phyloP scores from a whole-genome alignment of 2,797 vertebrate genomes.

The Kryptopterus vitreolus region DNA sequence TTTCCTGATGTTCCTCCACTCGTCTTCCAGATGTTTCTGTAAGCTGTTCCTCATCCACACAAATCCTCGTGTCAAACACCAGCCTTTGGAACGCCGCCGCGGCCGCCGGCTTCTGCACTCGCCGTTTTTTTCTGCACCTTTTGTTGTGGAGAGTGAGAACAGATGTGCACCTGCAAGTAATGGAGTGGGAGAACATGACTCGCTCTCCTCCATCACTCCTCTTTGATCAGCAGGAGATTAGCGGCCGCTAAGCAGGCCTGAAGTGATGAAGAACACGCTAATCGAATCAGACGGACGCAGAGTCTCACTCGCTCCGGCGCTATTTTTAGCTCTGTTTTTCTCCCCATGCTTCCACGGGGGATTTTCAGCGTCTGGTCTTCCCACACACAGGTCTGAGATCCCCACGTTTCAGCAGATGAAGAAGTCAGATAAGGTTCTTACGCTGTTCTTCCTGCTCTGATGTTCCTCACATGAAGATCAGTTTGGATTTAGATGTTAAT shows the following conservation, averaged over 20 bases:
- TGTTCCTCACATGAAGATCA: too few species aligned
- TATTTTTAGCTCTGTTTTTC: neutral
- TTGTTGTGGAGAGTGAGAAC: neutral
- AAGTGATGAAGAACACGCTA: neutral
- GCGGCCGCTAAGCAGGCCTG: neutral
- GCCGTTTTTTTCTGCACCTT: neutral
- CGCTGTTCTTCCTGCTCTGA: too few species aligned
- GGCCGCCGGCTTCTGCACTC: neutral
- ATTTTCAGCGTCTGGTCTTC: too few species aligned
- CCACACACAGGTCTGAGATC: too few species aligned
- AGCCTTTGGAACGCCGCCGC: neutral
- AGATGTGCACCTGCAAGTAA: conserved; percentile 30
- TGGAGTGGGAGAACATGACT: neutral
- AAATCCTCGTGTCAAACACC: conserved; percentile 6
- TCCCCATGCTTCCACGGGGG: neutral
- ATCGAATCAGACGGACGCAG: neutral
- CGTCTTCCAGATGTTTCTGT: conserved; percentile 11
- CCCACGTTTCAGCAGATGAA: too few species aligned
- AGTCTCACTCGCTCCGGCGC: neutral
- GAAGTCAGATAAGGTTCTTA: too few species aligned
- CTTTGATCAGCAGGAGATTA: conserved; percentile 20
- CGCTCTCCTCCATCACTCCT: neutral
- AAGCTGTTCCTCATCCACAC: conserved; percentile 3
- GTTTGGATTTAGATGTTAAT: too few species aligned
- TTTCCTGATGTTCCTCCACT: conserved; percentile 4